Percentiles rank a stretch among this genome's conserved stretches.
These are phyloP conservation scores for Orchesella cincta DNA, from an alignment of 1,140 invertebrate genomes.

Conservation along the genomic window DNA sequence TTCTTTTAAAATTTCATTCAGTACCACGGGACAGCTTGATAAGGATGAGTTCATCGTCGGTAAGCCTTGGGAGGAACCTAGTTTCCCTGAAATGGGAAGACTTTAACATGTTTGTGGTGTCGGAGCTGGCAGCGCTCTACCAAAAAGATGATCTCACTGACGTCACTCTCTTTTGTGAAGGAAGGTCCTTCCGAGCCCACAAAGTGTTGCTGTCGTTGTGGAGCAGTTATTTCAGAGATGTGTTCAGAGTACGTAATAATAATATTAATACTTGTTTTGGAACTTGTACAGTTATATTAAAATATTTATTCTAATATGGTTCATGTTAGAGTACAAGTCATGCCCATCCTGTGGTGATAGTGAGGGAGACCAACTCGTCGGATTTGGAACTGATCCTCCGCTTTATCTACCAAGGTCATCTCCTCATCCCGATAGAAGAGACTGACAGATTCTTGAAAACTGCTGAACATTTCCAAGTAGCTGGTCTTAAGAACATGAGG, in stretches of 20 bases:
- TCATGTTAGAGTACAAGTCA: neutral
- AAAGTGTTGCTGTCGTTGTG: slow-evolving; percentile 35
- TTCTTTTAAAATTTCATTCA: too few species aligned
- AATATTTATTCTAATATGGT: neutral
- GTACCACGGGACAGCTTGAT: too few species aligned
- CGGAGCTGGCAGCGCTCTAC: slow-evolving; percentile 27
- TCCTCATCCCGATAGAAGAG: slow-evolving; percentile 33
- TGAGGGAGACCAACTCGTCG: slow-evolving; percentile 32
- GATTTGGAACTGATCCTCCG: slow-evolving; percentile 37
- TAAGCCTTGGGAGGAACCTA: slow-evolving; percentile 8
- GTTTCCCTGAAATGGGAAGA: slow-evolving; percentile 26
- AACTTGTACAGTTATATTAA: neutral
- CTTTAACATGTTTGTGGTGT: slow-evolving; percentile 22
- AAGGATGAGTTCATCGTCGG: slow-evolving; percentile 11
- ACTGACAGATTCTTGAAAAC: slow-evolving; percentile 38
- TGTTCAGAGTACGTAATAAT: slow-evolving; percentile 30
- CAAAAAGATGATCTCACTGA: slow-evolving; percentile 40
- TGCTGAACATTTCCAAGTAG: slow-evolving; percentile 36
- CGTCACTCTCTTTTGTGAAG: slow-evolving; percentile 36
- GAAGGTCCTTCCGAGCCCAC: slow-evolving; percentile 41
- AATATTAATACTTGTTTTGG: neutral
- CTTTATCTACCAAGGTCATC: slow-evolving; percentile 40
- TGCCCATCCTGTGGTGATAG: neutral
- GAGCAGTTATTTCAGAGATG: slow-evolving; percentile 41
- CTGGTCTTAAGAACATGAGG: slow-evolving; percentile 31